Conservation (phyloP, 2,797 vertebrate genomes). For the Vespertilio murinus region DNA sequence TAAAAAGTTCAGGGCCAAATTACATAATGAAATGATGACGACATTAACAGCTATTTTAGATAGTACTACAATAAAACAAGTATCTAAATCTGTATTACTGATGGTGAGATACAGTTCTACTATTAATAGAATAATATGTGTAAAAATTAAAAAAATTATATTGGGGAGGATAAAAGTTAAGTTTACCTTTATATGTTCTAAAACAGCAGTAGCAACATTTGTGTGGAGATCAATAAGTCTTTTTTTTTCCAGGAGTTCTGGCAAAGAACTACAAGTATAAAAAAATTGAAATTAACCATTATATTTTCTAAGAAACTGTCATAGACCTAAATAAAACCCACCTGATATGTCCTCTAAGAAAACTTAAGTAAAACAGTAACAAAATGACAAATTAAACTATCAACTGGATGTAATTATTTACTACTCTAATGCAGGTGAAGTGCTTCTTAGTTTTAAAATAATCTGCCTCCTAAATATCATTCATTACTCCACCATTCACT, state of each 20-base stretch:
- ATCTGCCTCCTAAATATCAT: slow-evolving; percentile 21
- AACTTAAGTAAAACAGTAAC: slow-evolving; percentile 21
- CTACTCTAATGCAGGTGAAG: not conserved
- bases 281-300: slow-evolving; percentile 66
- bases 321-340: slow-evolving; percentile 34
- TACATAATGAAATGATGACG: not conserved
- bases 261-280: slow-evolving; percentile 91
- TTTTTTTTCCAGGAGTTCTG: slow-evolving; percentile 98
- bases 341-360: not conserved
- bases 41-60: slow-evolving; percentile 21
- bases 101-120: not conserved
- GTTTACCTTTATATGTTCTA: slow-evolving; percentile 98
- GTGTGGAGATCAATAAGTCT: slow-evolving; percentile 98
- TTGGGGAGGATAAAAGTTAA: not conserved
- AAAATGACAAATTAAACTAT: slow-evolving; percentile 23
- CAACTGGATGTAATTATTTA: not conserved
- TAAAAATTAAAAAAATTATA: not conserved
- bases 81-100: not conserved
- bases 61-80: not conserved
- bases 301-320: slow-evolving; percentile 45
- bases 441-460: slow-evolving; percentile 32
- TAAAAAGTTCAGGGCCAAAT: not conserved
- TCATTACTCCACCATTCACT: not conserved
- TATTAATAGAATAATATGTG: not conserved
- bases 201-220: slow-evolving; percentile 96